phyloP scores from a whole-genome alignment of 2,888 invertebrate genomes.

The Sisyra nigra region DNA sequence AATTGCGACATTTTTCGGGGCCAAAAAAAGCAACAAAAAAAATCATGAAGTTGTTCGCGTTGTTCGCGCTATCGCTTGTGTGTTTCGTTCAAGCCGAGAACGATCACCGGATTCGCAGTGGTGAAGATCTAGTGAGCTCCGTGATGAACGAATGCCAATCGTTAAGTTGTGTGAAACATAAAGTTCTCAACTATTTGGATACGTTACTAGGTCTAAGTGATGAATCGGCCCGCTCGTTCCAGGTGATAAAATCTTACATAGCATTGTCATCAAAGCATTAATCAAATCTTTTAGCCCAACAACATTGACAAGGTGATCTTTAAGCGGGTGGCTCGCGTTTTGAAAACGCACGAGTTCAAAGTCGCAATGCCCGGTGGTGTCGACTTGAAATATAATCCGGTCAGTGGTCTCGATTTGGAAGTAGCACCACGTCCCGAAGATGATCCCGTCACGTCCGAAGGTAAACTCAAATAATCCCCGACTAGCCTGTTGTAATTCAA shows the following conservation, averaged over 20 bases:
- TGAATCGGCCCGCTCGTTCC: slow-evolving; percentile 39
- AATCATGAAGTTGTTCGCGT: too few relatives aligned
- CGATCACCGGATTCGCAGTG: slow-evolving; percentile 38
- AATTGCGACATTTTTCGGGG: too few relatives aligned
- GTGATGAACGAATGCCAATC: slow-evolving; percentile 61
- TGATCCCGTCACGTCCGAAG: slow-evolving; percentile 6
- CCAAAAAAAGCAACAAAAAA: too few relatives aligned
- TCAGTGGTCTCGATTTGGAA: slow-evolving; percentile 46
- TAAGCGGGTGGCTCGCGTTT: slow-evolving; percentile 50
- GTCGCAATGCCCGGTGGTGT: slow-evolving; percentile 54
- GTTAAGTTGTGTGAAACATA: slow-evolving; percentile 56
- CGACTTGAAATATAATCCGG: slow-evolving; percentile 47
- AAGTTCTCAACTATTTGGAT: slow-evolving; percentile 61
- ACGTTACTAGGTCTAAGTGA: slow-evolving; percentile 44
- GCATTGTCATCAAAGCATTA: too few relatives aligned
- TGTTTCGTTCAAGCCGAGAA: too few relatives aligned
- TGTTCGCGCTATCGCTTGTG: too few relatives aligned
- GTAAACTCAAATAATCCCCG: slow-evolving; percentile 1
- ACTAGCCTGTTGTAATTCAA: too few relatives aligned
- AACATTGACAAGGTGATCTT: slow-evolving; percentile 61
- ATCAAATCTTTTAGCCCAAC: slow-evolving; percentile 30
- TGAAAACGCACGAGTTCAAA: slow-evolving; percentile 59
- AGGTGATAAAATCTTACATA: slow-evolving; percentile 22
- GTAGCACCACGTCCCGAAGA: slow-evolving; percentile 31
- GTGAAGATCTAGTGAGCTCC: slow-evolving; percentile 52